Conservation (phyloP, 2,113 vertebrate species). For the Myrmecobius fasciatus region DNA sequence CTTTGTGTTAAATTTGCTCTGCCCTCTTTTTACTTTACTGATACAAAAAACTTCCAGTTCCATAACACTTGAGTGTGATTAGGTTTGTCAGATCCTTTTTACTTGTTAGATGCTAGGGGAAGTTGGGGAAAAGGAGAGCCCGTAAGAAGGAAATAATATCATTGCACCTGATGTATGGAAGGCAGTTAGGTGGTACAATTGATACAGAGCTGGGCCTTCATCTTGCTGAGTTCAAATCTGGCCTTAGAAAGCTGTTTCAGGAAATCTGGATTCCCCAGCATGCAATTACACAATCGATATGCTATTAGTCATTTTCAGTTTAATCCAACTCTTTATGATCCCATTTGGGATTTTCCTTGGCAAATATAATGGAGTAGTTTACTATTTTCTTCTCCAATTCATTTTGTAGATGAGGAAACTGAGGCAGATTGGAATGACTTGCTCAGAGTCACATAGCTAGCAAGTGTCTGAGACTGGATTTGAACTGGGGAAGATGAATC, state of each 20-base stretch:
- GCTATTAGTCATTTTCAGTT: neutral
- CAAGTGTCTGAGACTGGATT: neutral
- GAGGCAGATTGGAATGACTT: neutral
- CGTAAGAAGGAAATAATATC: neutral
- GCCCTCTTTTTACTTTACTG: neutral
- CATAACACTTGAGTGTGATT: neutral
- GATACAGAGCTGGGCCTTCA: neutral
- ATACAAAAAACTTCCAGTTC: neutral
- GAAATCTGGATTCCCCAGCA: neutral
- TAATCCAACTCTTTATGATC: neutral
- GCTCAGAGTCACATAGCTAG: neutral
- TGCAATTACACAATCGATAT: neutral
- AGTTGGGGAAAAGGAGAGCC: neutral
- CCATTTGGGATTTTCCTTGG: neutral
- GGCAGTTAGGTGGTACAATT: no score
- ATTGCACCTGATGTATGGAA: neutral
- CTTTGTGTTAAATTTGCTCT: neutral
- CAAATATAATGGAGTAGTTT: neutral
- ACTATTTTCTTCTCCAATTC: neutral
- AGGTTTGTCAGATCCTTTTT: neutral
- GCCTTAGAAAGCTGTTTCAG: neutral
- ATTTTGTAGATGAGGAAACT: neutral
- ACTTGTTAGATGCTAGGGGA: neutral
- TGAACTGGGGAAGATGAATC: neutral
- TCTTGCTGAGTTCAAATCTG: neutral